Percentiles rank a stretch among this genome's conserved stretches.
These are phyloP conservation scores for Odontomyia ornata DNA, from an alignment of 2,888 invertebrate genomes.

Conservation along the genomic window DNA sequence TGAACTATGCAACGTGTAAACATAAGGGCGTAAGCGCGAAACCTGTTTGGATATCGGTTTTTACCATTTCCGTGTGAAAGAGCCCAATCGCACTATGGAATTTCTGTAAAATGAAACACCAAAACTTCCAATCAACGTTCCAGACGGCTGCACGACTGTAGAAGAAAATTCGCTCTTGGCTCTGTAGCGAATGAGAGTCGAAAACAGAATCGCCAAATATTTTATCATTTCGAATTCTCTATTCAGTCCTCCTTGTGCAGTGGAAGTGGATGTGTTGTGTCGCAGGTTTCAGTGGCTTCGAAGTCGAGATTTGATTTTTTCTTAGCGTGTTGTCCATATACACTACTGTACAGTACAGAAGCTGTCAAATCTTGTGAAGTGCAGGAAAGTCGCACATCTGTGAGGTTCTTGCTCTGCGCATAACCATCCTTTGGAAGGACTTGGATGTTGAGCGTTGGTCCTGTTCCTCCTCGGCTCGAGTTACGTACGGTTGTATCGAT, in stretches of 20 bases:
- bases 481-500: slow-evolving; percentile 16
- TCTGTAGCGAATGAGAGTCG: background rate
- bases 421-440: background rate
- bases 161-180: background rate
- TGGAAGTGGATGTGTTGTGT: background rate
- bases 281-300: background rate
- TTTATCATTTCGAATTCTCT: background rate
- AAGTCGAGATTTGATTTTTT: background rate
- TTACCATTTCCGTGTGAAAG: no score
- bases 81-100: no score
- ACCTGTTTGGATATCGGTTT: no score
- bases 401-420: slow-evolving; percentile 1
- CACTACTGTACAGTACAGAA: no score
- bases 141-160: no score
- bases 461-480: background rate
- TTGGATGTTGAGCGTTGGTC: slow-evolving; percentile 2
- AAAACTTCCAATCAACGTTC: no score
- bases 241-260: background rate
- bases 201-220: background rate
- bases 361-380: background rate
- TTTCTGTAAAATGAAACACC: no score
- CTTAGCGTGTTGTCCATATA: background rate
- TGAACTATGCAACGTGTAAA: no score
- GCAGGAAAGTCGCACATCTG: background rate
- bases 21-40: no score